Evolutionary conservation across 2,797 vertebrate genomes (phyloP).

Genomic region (Schizopygopsis malacanthus): DNA sequence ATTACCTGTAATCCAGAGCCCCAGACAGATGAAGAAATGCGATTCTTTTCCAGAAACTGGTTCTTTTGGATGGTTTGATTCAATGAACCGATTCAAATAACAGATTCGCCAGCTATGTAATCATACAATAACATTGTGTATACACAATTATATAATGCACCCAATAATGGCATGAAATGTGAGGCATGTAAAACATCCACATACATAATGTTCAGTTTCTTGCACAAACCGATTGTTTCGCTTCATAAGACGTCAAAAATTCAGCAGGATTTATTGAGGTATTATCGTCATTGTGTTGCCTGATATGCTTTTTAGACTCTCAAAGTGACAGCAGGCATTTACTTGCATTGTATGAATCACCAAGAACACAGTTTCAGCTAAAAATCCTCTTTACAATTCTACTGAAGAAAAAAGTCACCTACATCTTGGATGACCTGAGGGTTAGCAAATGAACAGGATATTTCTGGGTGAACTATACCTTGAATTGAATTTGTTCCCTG

Average conservation of each 20-base stretch:
- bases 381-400: not conserved
- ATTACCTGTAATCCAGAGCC: not conserved
- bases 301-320: not conserved
- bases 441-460: not conserved
- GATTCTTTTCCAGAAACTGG: not conserved
- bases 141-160: not conserved
- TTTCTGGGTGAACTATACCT: not conserved
- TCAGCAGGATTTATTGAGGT: not conserved
- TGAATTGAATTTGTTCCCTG: not conserved
- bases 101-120: not conserved
- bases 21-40: not conserved
- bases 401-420: not conserved
- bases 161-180: not conserved
- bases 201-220: not conserved
- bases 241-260: not conserved
- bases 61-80: not conserved
- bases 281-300: not conserved
- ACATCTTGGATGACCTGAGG: not conserved
- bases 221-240: not conserved
- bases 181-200: not conserved
- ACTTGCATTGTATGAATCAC: not conserved
- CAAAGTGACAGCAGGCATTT: not conserved
- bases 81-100: not conserved
- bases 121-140: not conserved
- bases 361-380: not conserved